phyloP scores from a whole-genome alignment of 2,113 vertebrate species.

The Callipepla squamata region DNA sequence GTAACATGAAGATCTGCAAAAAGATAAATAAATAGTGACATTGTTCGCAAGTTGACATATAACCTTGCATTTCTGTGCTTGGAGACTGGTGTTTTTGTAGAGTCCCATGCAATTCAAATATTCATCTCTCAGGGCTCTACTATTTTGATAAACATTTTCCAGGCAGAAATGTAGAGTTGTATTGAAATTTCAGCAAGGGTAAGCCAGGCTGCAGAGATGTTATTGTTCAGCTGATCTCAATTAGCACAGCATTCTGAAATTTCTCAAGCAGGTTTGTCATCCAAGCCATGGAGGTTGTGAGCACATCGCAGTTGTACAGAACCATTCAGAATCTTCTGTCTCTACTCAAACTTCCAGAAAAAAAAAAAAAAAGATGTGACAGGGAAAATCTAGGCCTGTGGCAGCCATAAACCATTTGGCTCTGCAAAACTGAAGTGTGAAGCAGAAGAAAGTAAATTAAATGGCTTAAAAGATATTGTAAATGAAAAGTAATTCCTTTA shows the following conservation, averaged over 20 bases:
- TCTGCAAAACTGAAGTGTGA: not conserved
- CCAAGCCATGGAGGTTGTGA: not conserved
- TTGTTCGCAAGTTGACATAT: not conserved
- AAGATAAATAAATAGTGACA: not conserved
- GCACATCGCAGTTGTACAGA: not conserved
- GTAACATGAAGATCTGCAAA: not conserved
- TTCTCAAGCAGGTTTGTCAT: not conserved
- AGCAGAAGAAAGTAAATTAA: conserved; percentile 4
- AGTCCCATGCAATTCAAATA: fast-evolving
- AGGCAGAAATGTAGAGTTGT: not conserved
- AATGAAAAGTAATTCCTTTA: not conserved
- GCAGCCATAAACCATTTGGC: not conserved
- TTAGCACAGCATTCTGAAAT: not conserved
- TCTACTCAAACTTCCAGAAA: not conserved
- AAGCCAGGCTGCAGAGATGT: not conserved
- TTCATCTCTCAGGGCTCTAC: not conserved
- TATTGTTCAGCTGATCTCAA: not conserved
- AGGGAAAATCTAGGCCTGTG: not conserved
- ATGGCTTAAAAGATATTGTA: not conserved
- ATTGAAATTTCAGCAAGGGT: fast-evolving
- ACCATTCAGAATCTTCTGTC: not conserved
- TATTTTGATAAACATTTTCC: not conserved
- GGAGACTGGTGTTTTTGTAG: not conserved
- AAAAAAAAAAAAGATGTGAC: not conserved
- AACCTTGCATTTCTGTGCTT: not conserved